Conservation (phyloP, 2,113 vertebrate species). For the Mugil cephalus region DNA sequence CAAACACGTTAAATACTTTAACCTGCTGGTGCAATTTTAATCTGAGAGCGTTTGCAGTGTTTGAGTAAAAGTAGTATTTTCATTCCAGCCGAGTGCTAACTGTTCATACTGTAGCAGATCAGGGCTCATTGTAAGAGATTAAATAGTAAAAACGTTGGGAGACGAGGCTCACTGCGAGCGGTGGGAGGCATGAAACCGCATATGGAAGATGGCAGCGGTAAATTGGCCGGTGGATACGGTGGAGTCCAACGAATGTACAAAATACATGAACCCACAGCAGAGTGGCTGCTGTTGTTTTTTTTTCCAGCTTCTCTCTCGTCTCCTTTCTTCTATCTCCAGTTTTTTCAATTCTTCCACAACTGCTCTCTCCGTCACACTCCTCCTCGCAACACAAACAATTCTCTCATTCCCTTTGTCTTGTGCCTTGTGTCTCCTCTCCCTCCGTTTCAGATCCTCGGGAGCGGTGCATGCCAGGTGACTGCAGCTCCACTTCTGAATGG, state of each 20-base stretch:
- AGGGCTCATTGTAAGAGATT: conserved; percentile 66
- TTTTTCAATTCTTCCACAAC: background rate
- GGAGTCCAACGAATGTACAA: conserved; percentile 64
- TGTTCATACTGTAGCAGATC: conserved; percentile 38
- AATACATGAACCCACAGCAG: conserved; percentile 75
- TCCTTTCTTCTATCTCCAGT: background rate
- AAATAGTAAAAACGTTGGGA: conserved; percentile 72
- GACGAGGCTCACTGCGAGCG: conserved; percentile 49
- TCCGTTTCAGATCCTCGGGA: background rate
- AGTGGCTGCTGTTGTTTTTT: conserved; percentile 42
- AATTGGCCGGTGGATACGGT: conserved; percentile 66
- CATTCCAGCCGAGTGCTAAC: conserved; percentile 25
- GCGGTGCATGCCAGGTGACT: conserved; percentile 23
- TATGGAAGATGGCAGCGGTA: conserved; percentile 72
- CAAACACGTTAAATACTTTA: accelerated
- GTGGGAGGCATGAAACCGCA: conserved; percentile 69
- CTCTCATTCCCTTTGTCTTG: conserved; percentile 61
- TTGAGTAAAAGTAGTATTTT: conserved; percentile 30
- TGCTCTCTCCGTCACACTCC: conserved; percentile 6
- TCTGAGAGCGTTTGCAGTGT: background rate
- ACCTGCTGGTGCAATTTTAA: background rate
- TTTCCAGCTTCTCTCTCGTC: background rate
- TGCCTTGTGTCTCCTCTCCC: conserved; percentile 14
- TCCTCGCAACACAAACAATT: conserved; percentile 27
- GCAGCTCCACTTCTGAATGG: conserved; percentile 22